Percentiles rank a stretch among this genome's conserved stretches.
phyloP scores from a whole-genome alignment of 2,113 vertebrate genomes.

The Dryoscopus gambensis region DNA sequence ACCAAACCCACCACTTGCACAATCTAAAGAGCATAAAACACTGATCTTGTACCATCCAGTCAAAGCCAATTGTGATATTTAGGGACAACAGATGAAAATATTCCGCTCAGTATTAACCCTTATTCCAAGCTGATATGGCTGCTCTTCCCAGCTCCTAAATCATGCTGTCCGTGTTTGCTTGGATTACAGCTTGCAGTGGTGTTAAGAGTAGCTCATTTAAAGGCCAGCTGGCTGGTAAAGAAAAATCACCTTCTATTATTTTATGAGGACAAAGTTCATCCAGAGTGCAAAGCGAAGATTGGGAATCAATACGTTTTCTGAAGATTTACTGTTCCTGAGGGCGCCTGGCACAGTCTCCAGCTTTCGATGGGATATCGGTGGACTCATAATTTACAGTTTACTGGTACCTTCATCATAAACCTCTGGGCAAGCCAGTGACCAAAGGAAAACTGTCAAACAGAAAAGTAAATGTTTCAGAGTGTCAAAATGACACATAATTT shows the following conservation, averaged over 20 bases:
- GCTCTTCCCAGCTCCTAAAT: neutral
- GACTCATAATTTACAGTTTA: neutral
- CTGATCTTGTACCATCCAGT: neutral
- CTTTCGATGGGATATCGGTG: neutral
- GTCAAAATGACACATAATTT: neutral
- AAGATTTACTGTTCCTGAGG: constrained; percentile 24
- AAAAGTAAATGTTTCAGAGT: neutral
- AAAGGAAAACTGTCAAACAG: neutral
- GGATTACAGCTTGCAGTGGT: neutral
- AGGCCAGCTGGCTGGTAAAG: constrained; percentile 51
- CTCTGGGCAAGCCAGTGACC: neutral
- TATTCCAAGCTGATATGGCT: neutral
- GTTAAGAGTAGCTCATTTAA: constrained; percentile 21
- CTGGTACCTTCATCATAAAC: neutral
- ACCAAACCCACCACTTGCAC: neutral
- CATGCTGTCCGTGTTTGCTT: neutral
- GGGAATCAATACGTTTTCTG: constrained; percentile 28
- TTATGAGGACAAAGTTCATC: constrained; percentile 53
- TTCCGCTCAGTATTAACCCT: neutral
- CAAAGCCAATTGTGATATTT: neutral
- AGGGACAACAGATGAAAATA: neutral
- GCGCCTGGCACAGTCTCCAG: neutral
- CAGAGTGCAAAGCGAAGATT: constrained; percentile 41
- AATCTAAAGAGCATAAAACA: neutral
- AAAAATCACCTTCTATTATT: constrained; percentile 43